phyloP scores from a whole-genome alignment of 2,888 invertebrate genomes.

The Drosophila mimica region DNA sequence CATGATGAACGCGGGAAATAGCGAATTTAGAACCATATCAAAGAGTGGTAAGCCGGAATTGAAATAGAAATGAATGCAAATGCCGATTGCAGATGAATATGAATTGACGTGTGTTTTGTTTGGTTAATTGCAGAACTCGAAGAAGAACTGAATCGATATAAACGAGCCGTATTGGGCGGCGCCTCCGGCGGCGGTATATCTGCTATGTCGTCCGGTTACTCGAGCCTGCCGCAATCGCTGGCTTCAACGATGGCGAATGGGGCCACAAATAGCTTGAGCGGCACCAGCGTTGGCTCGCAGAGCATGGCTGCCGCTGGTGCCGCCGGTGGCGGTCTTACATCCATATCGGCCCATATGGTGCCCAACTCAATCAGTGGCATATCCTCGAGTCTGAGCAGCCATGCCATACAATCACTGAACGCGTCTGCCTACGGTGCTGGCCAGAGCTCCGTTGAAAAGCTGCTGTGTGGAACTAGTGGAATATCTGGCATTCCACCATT shows the following conservation, averaged over 20 bases:
- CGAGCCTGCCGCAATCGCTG: constrained; percentile 81
- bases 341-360: constrained; percentile 80
- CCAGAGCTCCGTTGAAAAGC: constrained; percentile 85
- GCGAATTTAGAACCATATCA: constrained; percentile 84
- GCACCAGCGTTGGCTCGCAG: constrained; percentile 71
- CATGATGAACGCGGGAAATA: constrained; percentile 80
- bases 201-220: constrained; percentile 73
- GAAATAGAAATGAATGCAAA: too few relatives aligned
- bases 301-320: constrained; percentile 52
- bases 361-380: constrained; percentile 85
- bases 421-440: constrained; percentile 78
- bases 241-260: constrained; percentile 80
- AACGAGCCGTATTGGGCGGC: constrained; percentile 81
- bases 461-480: constrained; percentile 85
- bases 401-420: constrained; percentile 88
- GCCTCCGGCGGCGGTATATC: constrained; percentile 69
- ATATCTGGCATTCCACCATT: constrained; percentile 84
- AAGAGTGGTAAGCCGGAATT: constrained; percentile 77
- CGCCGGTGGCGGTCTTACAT: constrained; percentile 69
- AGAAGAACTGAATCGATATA: constrained; percentile 84
- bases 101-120: neutral
- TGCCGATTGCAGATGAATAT: neutral
- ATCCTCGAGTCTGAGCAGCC: constrained; percentile 89
- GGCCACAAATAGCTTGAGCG: constrained; percentile 71
- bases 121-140: constrained; percentile 74